Evolutionary conservation across 2,888 invertebrate genomes (phyloP), one percentile per base, ranked within the genome.

Genomic region (Leptinotarsa tumamoca): DNA sequence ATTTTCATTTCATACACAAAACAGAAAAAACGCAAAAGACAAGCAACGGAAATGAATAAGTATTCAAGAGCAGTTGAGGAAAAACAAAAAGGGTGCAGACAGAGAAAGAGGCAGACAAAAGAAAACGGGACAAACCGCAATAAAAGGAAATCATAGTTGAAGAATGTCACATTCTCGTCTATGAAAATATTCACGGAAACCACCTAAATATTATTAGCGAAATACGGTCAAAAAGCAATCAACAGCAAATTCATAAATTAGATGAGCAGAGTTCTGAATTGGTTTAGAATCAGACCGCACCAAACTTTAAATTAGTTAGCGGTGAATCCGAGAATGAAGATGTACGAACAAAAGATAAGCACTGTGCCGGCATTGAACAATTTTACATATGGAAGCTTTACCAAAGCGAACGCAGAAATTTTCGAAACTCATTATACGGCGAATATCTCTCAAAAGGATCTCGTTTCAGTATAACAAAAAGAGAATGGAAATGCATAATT

Each of bases 261-360:
- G 63, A 63, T 63, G 63, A 63, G 43, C 43, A 63, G 63, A 43
- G 43, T 33, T 63, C 63, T 43, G 63, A 63, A 63, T 63, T 63
- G 63, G 63, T 43, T 63, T 63, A 33, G 43, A 43, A 63, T 63
- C 10, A 63, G 33, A 63, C 63, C 43, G 43, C 63, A 33, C 63
- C 63, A 63, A 63, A 63, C 63, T 63, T 63, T 63, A 63, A 63
- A 63, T 63, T 63, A 63, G 63, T 63, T 63, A 33, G 63, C 63
- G 15, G 63, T 58, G 58, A 58, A 58, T 58, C 23, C n/a, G 63
- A 63, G 63, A 63, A 63, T 63, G 63, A 63, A 63, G 63, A 63
- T 63, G n/a, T 63, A 63, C 63, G 63, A 63, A 63, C 63, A 63
- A 63, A 63, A 63, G 63, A 63, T 63, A 33, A 63, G 63, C 63